A percentile compares a stretch with the other conserved stretches of the same genome.
phyloP scores from a whole-genome alignment of 2,113 vertebrate genomes.

The Engystomops pustulosus region DNA sequence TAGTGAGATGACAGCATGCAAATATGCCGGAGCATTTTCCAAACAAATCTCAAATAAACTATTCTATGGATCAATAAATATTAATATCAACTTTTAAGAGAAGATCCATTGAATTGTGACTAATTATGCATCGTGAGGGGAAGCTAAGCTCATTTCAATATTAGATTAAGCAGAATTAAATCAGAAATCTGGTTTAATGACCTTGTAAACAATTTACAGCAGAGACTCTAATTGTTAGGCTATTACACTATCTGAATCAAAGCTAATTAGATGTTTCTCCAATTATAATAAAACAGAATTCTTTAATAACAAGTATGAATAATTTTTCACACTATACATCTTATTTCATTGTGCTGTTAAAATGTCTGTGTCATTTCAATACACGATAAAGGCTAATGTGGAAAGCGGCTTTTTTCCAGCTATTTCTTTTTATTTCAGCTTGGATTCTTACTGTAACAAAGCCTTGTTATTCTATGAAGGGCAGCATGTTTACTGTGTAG shows the following conservation, averaged over 20 bases:
- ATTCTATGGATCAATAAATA: conserved; percentile 69
- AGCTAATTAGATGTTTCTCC: conserved; percentile 51
- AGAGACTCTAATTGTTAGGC: conserved; percentile 63
- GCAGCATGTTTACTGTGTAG: background rate
- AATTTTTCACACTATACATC: conserved; percentile 55
- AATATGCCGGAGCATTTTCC: conserved; percentile 25
- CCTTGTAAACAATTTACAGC: conserved; percentile 60
- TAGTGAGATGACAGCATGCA: conserved; percentile 38
- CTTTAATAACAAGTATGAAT: conserved; percentile 17
- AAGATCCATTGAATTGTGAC: conserved; percentile 68
- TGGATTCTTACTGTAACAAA: conserved; percentile 9
- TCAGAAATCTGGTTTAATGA: conserved; percentile 63
- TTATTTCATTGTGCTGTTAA: conserved; percentile 41
- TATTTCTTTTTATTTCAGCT: conserved; percentile 11
- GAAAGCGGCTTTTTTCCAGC: background rate
- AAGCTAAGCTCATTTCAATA: conserved; percentile 69
- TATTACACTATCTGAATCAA: conserved; percentile 59
- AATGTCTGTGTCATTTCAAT: conserved; percentile 44
- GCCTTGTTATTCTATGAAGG: background rate
- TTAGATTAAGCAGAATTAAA: conserved; percentile 60
- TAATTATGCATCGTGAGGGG: conserved; percentile 69
- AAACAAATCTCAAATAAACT: conserved; percentile 60
- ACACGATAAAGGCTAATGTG: conserved; percentile 27
- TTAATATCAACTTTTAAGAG: conserved; percentile 65
- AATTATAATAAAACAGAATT: conserved; percentile 42